Evolutionary conservation across 23 tunicate species (phyloP).

Genomic region (Oikopleura dioica): DNA sequence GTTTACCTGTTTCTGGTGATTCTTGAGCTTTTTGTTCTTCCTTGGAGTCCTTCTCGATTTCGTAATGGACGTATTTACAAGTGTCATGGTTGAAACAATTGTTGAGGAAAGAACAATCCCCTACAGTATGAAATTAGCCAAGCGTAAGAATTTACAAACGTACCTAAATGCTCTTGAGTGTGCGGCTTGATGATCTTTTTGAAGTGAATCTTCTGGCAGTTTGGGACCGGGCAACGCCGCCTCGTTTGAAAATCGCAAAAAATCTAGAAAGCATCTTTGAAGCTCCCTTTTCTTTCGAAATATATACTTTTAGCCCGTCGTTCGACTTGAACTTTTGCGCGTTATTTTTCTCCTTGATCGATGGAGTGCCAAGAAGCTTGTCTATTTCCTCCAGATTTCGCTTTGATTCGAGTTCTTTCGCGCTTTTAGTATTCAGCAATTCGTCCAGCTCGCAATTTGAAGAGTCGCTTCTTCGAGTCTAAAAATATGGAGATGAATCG

Average conservation of each 20-base stretch:
- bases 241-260: slow-evolving; percentile 12
- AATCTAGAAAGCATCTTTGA: neutral
- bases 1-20: neutral
- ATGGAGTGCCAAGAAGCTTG: slow-evolving; percentile 39
- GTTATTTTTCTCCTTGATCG: slow-evolving; percentile 38
- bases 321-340: slow-evolving; percentile 59
- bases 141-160: neutral
- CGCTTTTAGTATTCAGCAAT: slow-evolving; percentile 1
- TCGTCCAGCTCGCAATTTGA: neutral
- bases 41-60: slow-evolving; percentile 72
- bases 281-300: neutral
- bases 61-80: slow-evolving; percentile 96
- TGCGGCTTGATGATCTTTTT: slow-evolving; percentile 79
- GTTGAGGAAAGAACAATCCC: slow-evolving; percentile 92
- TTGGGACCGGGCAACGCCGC: slow-evolving; percentile 15
- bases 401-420: slow-evolving; percentile 41
- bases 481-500: neutral
- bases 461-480: neutral
- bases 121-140: slow-evolving; percentile 18
- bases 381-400: slow-evolving; percentile 66
- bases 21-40: slow-evolving; percentile 13
- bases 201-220: slow-evolving; percentile 74
- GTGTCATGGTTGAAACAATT: slow-evolving; percentile 98
- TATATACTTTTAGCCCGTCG: slow-evolving; percentile 56
- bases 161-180: slow-evolving; percentile 16